phyloP scores from a whole-genome alignment of 1,140 invertebrate genomes.

The Lasaia peninsularis region DNA sequence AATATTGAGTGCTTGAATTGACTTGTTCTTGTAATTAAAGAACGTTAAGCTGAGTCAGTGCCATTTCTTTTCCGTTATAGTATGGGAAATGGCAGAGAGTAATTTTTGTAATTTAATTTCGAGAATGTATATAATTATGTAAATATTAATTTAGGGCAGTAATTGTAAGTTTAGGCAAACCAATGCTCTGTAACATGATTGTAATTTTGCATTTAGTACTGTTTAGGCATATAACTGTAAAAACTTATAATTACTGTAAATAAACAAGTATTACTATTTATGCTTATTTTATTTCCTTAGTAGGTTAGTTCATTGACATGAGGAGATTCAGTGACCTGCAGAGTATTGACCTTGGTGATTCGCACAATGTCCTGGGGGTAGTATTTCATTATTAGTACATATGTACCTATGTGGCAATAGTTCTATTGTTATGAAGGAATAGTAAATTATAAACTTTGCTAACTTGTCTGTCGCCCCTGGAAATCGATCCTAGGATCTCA shows the following conservation, averaged over 20 bases:
- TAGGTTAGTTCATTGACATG: background rate
- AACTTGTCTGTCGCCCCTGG: too few relatives aligned
- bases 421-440: too few relatives aligned
- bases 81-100: constrained; percentile 52
- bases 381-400: too few relatives aligned
- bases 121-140: constrained; percentile 36
- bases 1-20: constrained; percentile 12
- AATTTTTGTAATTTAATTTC: constrained; percentile 15
- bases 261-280: constrained; percentile 50
- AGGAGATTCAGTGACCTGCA: background rate
- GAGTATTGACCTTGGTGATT: background rate
- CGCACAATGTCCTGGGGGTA: background rate
- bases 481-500: too few relatives aligned
- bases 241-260: constrained; percentile 67
- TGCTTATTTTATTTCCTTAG: constrained; percentile 20
- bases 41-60: constrained; percentile 14
- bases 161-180: constrained; percentile 64
- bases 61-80: constrained; percentile 75
- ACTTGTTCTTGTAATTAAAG: constrained; percentile 8
- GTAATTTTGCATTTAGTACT: constrained; percentile 9
- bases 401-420: too few relatives aligned
- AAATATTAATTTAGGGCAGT: constrained; percentile 54
- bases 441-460: too few relatives aligned
- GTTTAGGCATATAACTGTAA: constrained; percentile 10
- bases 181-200: constrained; percentile 21